Evolutionary conservation across 92 coral and sea anemone species (phyloP), one percentile per base, ranked within the genome.

Genomic region (Muricea muricata): DNA sequence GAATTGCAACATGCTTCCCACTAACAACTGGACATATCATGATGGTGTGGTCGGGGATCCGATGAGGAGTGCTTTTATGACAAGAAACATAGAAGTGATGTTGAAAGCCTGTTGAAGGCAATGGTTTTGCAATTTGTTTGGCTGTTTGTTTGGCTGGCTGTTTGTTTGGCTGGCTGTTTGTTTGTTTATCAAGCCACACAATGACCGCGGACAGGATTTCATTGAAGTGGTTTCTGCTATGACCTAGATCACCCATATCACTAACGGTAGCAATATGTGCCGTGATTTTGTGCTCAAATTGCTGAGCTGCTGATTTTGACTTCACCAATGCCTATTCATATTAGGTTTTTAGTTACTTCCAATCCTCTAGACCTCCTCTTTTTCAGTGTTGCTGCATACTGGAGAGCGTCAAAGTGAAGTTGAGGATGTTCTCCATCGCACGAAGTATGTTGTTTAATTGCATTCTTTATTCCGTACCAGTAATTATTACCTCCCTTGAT

Each of bases 221-320:
- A 42, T 82, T 82, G 47, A 82, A 82, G 40, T 82, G 74, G 32
- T 68, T 68, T 55, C 67, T 17, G 35, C 46, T 8, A 42, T 82
- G 86, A 45, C 78, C 66, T 26, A 82, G 21, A 52, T 57, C 86
- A 28, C 86, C 86, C 12, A 82, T 6, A 37, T 82, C 86, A 82
- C 55, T 72, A 2, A 57, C 78, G 2, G 78, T 72, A 35, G 57
- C 8, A 26, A 72, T 41, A 72, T 72, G 57, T 14, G 78, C 31
- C 0, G 78, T 58, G 0, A 72, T 72, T 26, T 72, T 15, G 4
- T 41, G 9, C 32, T 72, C 78, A 41, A 20, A 72, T 4, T 41
- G 78, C 78, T 40, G 78, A 35, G 78, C 78, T 20, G 78, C 78
- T 35, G 78, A 72, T 26, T 72, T 72, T 0, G 78, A 72, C n/a